phyloP scores from a whole-genome alignment of 1,140 invertebrate species.

The Caenorhabditis remanei region DNA sequence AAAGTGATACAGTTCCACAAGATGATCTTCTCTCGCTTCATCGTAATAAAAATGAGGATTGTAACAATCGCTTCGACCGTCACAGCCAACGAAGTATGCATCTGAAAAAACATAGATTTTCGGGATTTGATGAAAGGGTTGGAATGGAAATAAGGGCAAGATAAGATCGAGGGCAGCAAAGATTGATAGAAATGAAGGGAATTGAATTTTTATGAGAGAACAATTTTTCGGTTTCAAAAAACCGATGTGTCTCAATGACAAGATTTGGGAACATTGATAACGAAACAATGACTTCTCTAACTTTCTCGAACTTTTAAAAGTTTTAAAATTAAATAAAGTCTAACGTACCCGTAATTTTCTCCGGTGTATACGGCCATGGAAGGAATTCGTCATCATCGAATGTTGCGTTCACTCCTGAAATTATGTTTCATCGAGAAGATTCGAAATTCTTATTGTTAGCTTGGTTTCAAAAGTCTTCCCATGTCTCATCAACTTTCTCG shows the following conservation, averaged over 20 bases:
- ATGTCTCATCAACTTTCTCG: not conserved
- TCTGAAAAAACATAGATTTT: not conserved
- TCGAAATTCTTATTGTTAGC: no score
- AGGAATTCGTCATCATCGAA: constrained; percentile 47
- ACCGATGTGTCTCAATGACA: no score
- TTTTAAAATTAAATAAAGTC: no score
- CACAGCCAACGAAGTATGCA: constrained; percentile 42
- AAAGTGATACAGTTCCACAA: constrained; percentile 29
- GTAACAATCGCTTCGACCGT: constrained; percentile 34
- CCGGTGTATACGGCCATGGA: constrained; percentile 49
- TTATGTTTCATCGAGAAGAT: not conserved
- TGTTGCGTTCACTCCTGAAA: constrained; percentile 50
- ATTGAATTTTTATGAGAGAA: no score
- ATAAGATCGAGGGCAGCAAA: not conserved
- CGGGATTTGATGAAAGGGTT: not conserved
- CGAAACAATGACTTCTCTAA: no score
- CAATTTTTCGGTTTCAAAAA: no score
- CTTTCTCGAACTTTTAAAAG: no score
- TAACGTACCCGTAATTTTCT: constrained; percentile 34
- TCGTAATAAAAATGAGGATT: constrained; percentile 48
- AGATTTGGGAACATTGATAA: no score
- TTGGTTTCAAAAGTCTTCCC: no score
- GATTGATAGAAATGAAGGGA: not conserved
- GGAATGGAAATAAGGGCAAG: not conserved
- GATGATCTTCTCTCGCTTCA: constrained; percentile 52